Evolutionary conservation across 2,797 vertebrate species (phyloP).

Genomic region (Rachycentron canadum): DNA sequence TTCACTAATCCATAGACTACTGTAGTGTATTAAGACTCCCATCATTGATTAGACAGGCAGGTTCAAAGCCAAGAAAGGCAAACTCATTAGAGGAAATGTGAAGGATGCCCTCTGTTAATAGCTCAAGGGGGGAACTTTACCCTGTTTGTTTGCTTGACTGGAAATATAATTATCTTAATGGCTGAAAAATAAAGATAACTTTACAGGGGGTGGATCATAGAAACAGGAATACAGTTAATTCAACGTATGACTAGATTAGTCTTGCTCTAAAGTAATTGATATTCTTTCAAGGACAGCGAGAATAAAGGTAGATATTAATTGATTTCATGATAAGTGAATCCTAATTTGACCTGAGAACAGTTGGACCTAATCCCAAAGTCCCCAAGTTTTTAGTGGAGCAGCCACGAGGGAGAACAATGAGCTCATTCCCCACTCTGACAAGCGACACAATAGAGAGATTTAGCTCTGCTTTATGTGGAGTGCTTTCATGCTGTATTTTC

Average conservation of each 20-base stretch:
- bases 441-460: no score
- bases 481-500: neutral
- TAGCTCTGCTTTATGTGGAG: neutral
- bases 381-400: neutral
- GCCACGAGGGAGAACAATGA: neutral
- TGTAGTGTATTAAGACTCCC: constrained; percentile 72
- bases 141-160: constrained; percentile 53
- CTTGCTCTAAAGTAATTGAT: constrained; percentile 26
- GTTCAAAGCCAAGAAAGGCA: constrained; percentile 73
- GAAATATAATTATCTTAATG: constrained; percentile 55
- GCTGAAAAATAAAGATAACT: constrained; percentile 37
- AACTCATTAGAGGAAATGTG: constrained; percentile 77
- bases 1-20: constrained; percentile 81
- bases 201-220: constrained; percentile 5
- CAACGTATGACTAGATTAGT: neutral
- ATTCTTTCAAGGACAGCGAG: constrained; percentile 2
- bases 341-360: neutral
- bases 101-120: constrained; percentile 62
- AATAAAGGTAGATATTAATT: neutral
- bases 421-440: no score
- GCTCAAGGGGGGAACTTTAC: constrained; percentile 32
- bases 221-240: neutral
- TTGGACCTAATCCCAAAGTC: neutral
- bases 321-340: neutral
- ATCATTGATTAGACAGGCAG: constrained; percentile 75